Evolutionary conservation across 2,113 vertebrate genomes (phyloP).

Genomic region (Felis chaus): DNA sequence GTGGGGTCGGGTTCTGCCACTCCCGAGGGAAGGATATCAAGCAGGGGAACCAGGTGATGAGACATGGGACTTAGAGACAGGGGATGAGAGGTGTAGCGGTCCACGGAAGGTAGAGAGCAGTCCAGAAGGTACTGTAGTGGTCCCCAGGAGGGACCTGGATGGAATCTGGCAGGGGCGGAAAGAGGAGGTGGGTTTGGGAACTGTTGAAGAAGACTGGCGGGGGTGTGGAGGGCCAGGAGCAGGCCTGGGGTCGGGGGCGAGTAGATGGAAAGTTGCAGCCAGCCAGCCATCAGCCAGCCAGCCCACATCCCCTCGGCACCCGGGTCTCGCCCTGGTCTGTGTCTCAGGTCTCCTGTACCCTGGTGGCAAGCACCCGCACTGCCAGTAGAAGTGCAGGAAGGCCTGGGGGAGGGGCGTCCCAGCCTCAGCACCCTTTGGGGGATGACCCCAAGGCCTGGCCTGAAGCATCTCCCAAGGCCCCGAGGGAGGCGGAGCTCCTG

Average conservation of each 20-base stretch:
- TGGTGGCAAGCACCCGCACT: neutral
- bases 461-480: rapidly evolving
- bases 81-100: no score
- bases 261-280: rapidly evolving
- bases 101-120: neutral
- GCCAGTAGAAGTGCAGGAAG: neutral
- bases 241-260: rapidly evolving
- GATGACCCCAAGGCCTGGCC: neutral
- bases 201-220: neutral
- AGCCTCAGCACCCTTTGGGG: neutral
- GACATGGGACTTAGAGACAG: rapidly evolving
- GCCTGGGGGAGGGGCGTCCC: neutral
- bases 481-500: neutral
- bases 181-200: no score
- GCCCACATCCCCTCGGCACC: neutral
- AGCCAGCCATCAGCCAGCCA: neutral
- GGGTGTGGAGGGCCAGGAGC: no score
- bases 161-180: rapidly evolving
- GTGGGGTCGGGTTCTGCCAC: no score
- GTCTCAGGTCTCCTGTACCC: neutral
- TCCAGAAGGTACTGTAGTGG: rapidly evolving
- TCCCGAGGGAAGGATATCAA: neutral
- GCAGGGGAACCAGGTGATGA: neutral
- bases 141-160: neutral
- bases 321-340: neutral